A percentile compares a stretch with the other conserved stretches of the same genome.
These are phyloP conservation scores for Stegostoma tigrinum DNA, from an alignment of 2,113 vertebrate species.

Conservation along the genomic window DNA sequence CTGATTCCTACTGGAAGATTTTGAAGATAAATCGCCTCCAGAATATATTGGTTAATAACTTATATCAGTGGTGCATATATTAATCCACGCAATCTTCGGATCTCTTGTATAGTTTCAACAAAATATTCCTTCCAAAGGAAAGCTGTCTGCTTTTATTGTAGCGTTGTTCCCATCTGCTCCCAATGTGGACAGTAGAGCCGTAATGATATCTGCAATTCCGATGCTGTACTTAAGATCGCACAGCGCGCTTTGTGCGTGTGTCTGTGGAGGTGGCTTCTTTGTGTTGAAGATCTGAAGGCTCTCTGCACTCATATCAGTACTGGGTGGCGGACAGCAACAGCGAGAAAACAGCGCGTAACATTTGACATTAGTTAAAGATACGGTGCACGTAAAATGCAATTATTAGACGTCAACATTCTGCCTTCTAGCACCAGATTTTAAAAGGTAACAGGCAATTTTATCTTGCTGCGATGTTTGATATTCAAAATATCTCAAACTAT, in stretches of 20 bases:
- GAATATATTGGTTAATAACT: not conserved
- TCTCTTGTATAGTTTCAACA: not conserved
- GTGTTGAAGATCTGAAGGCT: not conserved
- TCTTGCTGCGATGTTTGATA: not conserved
- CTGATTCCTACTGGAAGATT: not conserved
- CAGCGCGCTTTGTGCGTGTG: not conserved
- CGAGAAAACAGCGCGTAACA: not conserved
- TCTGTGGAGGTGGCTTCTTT: constrained; percentile 24
- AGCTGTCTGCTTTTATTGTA: not conserved
- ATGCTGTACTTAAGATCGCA: constrained; percentile 18
- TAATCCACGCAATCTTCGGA: not conserved
- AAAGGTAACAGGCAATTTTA: not conserved
- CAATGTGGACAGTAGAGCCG: not conserved
- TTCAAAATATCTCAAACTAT: not conserved
- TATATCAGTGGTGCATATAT: not conserved
- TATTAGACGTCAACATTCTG: not conserved
- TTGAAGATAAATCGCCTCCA: not conserved
- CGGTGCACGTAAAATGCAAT: not conserved
- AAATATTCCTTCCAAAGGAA: not conserved
- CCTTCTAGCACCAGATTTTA: not conserved
- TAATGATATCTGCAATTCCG: not conserved
- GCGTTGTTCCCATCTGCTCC: not conserved
- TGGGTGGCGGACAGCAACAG: constrained; percentile 25
- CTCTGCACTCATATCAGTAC: constrained; percentile 12
- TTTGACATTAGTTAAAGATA: not conserved